Evolutionary conservation across 35 echinoderm and acorn worm genomes (phyloP), one percentile per base, ranked within the genome.

Genomic region (Apostichopus japonicus): DNA sequence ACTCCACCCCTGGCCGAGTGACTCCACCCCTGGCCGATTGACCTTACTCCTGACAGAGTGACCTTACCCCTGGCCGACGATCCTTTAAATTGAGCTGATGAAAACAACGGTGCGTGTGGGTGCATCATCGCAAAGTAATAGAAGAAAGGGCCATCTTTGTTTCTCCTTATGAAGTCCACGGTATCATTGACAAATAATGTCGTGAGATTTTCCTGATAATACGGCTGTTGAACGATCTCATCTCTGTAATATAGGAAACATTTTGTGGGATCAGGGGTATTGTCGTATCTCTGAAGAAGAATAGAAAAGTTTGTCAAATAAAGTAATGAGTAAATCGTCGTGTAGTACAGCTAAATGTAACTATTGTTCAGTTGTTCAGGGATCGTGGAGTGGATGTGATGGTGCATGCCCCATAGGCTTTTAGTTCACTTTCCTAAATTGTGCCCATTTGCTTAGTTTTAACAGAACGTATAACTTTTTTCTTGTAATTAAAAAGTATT

Each of bases 211-310:
- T 90, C 63, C 10, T 90, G 94, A 5, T 90, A 59, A 15, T 80
- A 82, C 2, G 94, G 94, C 58, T 95, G 94, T 56, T 94, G 92
- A 1, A 92, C 63, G 6, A 92, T 81, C n/a, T 79, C 77, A 27
- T 72, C 83, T 75, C 91, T 83, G 77, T 93, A 73, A 77, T 93
- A 95, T 17, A 95, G 77, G 25, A 72, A 95, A 83, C 94, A 95
- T 80, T 75, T 90, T 8, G 23, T 5, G 4, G 71, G 11, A 27
- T 93, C 81, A 8, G 92, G 92, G 22, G 22, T 23, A 21, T 87
- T 70, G 51, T 15, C 10, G 23, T 89, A 89, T 72, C 67, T 89
- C 86, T 67, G 59, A n/a, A 1, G 59, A 89, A 25, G 10, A 25
- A 22, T 1, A 23, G 3, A 70, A 70, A 27, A 70, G 44, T 17